A percentile compares a stretch with the other conserved stretches of the same genome.
Evolutionary conservation across 2,113 vertebrate genomes (phyloP).

Genomic region (Scortum barcoo): DNA sequence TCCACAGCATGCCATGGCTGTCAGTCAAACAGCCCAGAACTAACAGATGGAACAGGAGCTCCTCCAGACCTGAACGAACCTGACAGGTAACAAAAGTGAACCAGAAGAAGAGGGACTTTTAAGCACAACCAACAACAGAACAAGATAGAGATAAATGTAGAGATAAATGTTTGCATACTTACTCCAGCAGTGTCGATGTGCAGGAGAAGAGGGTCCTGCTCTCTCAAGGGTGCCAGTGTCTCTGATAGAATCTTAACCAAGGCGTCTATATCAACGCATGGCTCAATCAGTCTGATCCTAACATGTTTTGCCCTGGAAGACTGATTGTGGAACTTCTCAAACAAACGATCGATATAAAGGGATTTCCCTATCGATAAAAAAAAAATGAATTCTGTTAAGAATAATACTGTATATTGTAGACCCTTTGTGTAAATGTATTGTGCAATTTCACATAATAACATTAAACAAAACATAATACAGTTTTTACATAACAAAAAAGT

Average conservation of each 20-base stretch:
- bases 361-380: constrained; percentile 80
- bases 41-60: constrained; percentile 80
- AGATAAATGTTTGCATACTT: constrained; percentile 21
- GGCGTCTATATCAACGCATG: constrained; percentile 67
- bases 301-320: constrained; percentile 60
- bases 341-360: constrained; percentile 80
- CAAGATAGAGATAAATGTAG: not conserved
- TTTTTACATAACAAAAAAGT: not conserved
- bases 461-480: not conserved
- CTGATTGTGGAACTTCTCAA: constrained; percentile 70
- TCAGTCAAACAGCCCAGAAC: constrained; percentile 82
- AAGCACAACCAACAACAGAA: not conserved
- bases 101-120: not conserved
- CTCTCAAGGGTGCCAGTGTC: constrained; percentile 52
- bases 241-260: constrained; percentile 74
- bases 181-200: constrained; percentile 84
- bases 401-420: not conserved
- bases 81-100: constrained; percentile 30
- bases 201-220: constrained; percentile 77
- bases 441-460: not conserved
- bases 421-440: not conserved
- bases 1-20: constrained; percentile 82
- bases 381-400: not conserved
- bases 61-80: constrained; percentile 79
- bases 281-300: constrained; percentile 78